A percentile compares a stretch with the other conserved stretches of the same genome.
Conservation (phyloP, 2,113 vertebrate genomes). For the Rhombomys opimus region DNA sequence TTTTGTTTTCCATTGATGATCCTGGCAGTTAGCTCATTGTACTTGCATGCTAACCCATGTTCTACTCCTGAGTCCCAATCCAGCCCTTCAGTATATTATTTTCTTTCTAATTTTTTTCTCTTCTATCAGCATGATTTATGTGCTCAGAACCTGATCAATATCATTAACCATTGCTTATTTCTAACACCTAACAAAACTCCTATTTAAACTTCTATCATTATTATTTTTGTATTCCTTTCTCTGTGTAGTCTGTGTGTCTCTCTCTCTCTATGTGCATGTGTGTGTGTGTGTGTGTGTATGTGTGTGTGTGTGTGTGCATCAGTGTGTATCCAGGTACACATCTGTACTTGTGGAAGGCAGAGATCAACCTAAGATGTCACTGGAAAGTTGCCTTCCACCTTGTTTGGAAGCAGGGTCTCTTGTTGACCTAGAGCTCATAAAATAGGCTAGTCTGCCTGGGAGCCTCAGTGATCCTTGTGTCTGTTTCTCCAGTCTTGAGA, state of each 20-base stretch:
- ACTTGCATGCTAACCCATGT: fast-evolving
- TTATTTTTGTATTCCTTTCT: background rate
- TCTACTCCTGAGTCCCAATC: background rate
- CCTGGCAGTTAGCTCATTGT: background rate
- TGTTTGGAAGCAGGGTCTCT: background rate
- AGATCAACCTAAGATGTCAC: background rate
- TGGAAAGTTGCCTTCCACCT: background rate
- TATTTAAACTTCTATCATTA: background rate
- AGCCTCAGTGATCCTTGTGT: background rate
- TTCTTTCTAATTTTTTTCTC: background rate
- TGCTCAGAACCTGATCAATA: background rate
- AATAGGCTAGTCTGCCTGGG: background rate
- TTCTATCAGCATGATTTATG: background rate
- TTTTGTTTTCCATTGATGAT: background rate
- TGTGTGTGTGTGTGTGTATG: background rate
- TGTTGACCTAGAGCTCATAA: background rate
- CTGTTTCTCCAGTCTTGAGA: background rate
- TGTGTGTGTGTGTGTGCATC: background rate
- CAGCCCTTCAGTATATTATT: background rate
- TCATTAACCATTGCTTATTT: background rate
- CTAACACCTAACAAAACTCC: fast-evolving
- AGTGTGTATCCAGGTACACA: too few species aligned
- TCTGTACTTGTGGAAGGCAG: background rate
- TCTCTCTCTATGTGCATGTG: background rate
- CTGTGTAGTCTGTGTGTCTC: too few species aligned